Evolutionary conservation across 2,113 vertebrate species (phyloP), one percentile per base, ranked within the genome.

Genomic region (Neolamprologus longior): DNA sequence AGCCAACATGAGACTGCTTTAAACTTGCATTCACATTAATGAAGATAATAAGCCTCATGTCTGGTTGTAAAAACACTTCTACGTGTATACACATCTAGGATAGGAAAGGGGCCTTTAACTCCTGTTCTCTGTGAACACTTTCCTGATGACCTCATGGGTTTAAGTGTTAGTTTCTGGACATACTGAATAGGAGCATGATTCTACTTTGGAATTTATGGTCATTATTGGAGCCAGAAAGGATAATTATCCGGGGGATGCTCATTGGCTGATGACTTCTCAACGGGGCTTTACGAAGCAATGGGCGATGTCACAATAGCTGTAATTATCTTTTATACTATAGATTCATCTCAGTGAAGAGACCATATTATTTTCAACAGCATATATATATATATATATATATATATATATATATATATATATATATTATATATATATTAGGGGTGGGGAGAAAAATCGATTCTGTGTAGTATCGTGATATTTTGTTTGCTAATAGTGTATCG

Each of bases 401-500:
- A 17, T 11, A 7, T 33, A 33, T 33, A 33, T 33, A 33, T 5
- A 24, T 2, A 12, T 54, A 7, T 21, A 4, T 4, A 1, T 11
- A 0, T 5, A 53, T n/a, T 24, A 24, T 24, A 24, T 24, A 24
- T 24, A 24, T 35, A 35, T 33, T 37, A 37, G 35, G 35, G 35
- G 35, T 9, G 35, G 35, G 35, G 35, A 9, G 33, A 37, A 37
- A 35, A 37, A 37, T 9, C 1, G 1, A 37, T 37, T 37, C 9
- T 37, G 4, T 37, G 35, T 37, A 9, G 9, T 37, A 37, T 37
- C 0, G 9, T 37, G 9, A 37, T 37, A 37, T 37, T 37, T 37
- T 37, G 35, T 37, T 37, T 37, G 35, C 9, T 37, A 2, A 37
- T 37, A 37, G 0, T 37, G 35, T 37, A 37, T 37, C 0, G 4